Evolutionary conservation across 2,888 invertebrate species (phyloP).

Genomic region (Pristionchus exspectatus): DNA sequence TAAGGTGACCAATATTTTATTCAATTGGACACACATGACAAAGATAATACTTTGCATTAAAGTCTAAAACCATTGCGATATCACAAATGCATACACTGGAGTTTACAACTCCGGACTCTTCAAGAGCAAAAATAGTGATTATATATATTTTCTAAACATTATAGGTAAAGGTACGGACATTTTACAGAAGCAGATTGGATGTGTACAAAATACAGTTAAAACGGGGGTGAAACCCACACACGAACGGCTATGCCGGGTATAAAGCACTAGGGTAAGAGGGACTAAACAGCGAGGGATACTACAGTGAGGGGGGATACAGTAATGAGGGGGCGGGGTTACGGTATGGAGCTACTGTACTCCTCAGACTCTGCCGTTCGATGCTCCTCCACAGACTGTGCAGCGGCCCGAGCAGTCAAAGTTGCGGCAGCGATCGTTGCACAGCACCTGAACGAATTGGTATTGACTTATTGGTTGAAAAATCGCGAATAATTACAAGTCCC

Average conservation of each 20-base stretch:
- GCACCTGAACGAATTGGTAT: conserved; percentile 1
- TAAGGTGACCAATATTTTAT: too few species aligned
- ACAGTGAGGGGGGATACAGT: neutral
- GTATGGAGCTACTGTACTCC: neutral
- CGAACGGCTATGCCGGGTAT: neutral
- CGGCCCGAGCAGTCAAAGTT: conserved; percentile 27
- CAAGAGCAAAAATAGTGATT: neutral
- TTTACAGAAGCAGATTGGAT: conserved; percentile 3
- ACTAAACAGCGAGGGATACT: neutral
- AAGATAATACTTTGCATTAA: neutral
- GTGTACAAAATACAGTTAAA: neutral
- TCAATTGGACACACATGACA: neutral
- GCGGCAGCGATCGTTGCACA: conserved; percentile 56
- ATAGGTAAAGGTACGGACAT: neutral
- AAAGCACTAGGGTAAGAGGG: neutral
- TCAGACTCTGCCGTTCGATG: neutral
- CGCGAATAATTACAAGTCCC: too few species aligned
- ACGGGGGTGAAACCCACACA: conserved; percentile 1
- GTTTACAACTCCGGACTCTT: neutral
- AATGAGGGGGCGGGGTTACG: neutral
- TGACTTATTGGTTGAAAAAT: neutral
- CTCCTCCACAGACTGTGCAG: conserved; percentile 44
- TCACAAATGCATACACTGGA: neutral
- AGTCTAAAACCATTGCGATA: neutral
- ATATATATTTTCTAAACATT: neutral